Evolutionary conservation across 2,113 vertebrate species (phyloP).

Genomic region (Nannobrachium achirus): DNA sequence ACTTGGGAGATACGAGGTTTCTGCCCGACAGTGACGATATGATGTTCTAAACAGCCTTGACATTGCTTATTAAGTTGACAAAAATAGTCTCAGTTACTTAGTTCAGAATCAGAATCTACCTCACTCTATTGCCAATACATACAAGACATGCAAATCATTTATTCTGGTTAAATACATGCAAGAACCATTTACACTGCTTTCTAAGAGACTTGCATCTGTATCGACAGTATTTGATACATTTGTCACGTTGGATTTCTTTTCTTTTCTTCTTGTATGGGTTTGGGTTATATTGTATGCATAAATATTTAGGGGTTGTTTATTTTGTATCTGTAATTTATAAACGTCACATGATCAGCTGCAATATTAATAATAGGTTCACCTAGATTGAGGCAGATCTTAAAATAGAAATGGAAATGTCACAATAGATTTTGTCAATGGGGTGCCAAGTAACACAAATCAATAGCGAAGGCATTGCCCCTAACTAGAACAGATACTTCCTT

Average conservation of each 20-base stretch:
- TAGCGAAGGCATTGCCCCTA: constrained; percentile 68
- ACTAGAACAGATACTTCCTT: constrained; percentile 68
- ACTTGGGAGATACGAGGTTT: too few relatives aligned
- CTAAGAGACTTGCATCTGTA: background rate
- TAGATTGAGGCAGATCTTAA: constrained; percentile 51
- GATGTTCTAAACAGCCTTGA: constrained; percentile 34
- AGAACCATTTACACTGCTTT: background rate
- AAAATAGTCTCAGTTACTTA: constrained; percentile 33
- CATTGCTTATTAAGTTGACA: constrained; percentile 38
- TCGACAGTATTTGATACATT: background rate
- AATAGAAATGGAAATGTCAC: constrained; percentile 78
- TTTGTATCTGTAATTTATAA: background rate
- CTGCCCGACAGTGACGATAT: too few relatives aligned
- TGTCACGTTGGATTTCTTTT: background rate
- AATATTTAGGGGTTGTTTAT: background rate
- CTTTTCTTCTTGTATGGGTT: background rate
- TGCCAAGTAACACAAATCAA: constrained; percentile 78
- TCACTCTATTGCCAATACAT: background rate
- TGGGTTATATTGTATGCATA: background rate
- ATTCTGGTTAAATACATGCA: background rate
- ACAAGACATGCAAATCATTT: constrained; percentile 11
- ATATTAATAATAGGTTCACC: constrained; percentile 43
- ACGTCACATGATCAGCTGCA: constrained; percentile 11
- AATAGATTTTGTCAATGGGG: constrained; percentile 78
- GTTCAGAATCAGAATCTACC: constrained; percentile 22